These are phyloP conservation scores for Drosophila longiperda DNA, from an alignment of 2,888 invertebrate species.

Conservation along the genomic window DNA sequence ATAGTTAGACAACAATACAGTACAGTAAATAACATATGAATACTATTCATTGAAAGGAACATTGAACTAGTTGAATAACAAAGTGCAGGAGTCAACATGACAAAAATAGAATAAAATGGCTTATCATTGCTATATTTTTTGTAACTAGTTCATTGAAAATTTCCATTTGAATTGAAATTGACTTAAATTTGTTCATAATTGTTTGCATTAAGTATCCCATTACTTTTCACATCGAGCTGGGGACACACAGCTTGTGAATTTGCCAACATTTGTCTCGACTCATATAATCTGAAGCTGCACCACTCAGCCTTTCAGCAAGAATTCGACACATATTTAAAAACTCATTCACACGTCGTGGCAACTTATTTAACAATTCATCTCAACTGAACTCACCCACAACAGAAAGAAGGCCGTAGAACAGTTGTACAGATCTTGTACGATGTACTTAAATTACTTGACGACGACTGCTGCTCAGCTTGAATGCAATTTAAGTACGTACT, in stretches of 20 bases:
- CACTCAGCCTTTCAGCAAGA: slow-evolving; percentile 34
- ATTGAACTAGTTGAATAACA: neutral
- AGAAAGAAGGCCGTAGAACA: slow-evolving; percentile 24
- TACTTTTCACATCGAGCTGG: neutral
- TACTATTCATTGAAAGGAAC: neutral
- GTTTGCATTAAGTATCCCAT: neutral
- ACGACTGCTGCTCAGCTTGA: slow-evolving; percentile 68
- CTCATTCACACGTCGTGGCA: slow-evolving; percentile 74
- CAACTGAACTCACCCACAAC: neutral
- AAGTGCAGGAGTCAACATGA: neutral
- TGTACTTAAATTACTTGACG: slow-evolving; percentile 59
- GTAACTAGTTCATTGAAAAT: neutral
- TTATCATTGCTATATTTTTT: neutral
- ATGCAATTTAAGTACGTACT: slow-evolving; percentile 77
- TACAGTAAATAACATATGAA: neutral
- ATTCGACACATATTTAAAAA: slow-evolving; percentile 74
- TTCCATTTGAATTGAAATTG: neutral
- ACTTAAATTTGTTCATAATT: neutral
- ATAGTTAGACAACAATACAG: neutral
- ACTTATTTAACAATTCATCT: slow-evolving; percentile 73
- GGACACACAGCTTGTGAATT: slow-evolving; percentile 34
- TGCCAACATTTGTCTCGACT: slow-evolving; percentile 31
- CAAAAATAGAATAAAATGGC: neutral
- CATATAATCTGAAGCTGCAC: slow-evolving; percentile 21
- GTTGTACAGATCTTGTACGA: slow-evolving; percentile 59